phyloP scores from a whole-genome alignment of 2,888 invertebrate species.

The Lasioglossum zephyrum region DNA sequence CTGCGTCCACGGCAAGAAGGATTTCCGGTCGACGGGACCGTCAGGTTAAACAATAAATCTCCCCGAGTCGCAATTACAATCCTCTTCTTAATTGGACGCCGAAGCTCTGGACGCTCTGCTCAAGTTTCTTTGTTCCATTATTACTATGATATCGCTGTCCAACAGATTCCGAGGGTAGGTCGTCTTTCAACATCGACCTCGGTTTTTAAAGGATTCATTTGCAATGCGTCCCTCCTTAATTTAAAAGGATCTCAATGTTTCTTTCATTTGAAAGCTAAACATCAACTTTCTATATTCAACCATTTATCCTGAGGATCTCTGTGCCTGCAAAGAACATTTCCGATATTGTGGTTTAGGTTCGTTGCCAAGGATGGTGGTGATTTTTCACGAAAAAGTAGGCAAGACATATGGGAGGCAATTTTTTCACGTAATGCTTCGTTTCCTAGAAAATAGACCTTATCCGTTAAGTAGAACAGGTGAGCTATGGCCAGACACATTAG shows the following conservation, averaged over 20 bases:
- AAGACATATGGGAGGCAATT: background rate
- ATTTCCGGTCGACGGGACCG: background rate
- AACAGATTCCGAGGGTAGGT: background rate
- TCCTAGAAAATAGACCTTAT: background rate
- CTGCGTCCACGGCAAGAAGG: background rate
- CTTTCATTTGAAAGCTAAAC: background rate
- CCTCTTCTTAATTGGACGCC: background rate
- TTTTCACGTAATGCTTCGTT: background rate
- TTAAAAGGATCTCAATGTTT: background rate
- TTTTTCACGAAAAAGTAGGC: background rate
- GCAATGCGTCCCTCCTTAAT: background rate
- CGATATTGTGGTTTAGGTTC: background rate
- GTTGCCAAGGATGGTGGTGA: background rate
- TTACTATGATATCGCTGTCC: background rate
- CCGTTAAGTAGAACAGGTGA: background rate
- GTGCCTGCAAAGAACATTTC: background rate
- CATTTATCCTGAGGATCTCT: no score
- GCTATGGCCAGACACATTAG: background rate
- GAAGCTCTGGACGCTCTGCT: background rate
- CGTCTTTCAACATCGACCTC: background rate
- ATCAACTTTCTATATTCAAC: background rate
- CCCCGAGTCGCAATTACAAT: background rate
- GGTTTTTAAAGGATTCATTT: background rate
- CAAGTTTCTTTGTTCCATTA: background rate
- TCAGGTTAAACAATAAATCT: constrained; percentile 1